phyloP scores from a whole-genome alignment of 2,113 vertebrate genomes.

The Riparia riparia region DNA sequence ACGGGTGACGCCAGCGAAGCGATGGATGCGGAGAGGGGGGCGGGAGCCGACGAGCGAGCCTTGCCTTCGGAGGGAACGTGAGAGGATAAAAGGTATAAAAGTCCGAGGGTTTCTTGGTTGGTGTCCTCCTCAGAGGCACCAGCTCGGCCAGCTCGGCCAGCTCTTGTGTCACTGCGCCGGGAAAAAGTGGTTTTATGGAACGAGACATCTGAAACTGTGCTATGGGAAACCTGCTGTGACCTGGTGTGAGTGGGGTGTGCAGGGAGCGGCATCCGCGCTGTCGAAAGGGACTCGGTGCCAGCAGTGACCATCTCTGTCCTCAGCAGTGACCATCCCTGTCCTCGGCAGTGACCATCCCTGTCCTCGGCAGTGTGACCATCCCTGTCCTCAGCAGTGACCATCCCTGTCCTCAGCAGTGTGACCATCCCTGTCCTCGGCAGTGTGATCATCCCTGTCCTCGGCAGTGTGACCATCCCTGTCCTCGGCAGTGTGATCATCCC shows the following conservation, averaged over 20 bases:
- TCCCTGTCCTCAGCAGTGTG: too few relatives aligned
- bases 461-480: background rate
- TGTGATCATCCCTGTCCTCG: too few relatives aligned
- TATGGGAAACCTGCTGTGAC: accelerated
- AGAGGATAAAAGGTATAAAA: background rate
- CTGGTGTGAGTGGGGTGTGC: background rate
- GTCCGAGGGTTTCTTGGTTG: accelerated
- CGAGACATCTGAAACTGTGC: background rate
- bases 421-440: too few relatives aligned
- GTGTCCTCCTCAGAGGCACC: background rate
- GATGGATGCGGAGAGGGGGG: background rate
- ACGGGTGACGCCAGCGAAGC: background rate
- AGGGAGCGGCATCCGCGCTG: background rate
- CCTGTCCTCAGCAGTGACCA: too few relatives aligned
- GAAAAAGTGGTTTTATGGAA: accelerated
- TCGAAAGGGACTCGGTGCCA: too few relatives aligned
- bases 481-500: accelerated
- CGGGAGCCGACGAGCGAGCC: background rate
- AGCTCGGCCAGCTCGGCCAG: background rate
- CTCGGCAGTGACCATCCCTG: too few relatives aligned
- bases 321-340: too few relatives aligned
- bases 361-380: too few relatives aligned
- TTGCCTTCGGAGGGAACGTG: background rate
- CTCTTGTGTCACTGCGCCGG: background rate
- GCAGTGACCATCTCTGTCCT: too few relatives aligned